A percentile compares a stretch with the other conserved stretches of the same genome.
Evolutionary conservation across 2,797 vertebrate genomes (phyloP).

Genomic region (Pteropus rufus): DNA sequence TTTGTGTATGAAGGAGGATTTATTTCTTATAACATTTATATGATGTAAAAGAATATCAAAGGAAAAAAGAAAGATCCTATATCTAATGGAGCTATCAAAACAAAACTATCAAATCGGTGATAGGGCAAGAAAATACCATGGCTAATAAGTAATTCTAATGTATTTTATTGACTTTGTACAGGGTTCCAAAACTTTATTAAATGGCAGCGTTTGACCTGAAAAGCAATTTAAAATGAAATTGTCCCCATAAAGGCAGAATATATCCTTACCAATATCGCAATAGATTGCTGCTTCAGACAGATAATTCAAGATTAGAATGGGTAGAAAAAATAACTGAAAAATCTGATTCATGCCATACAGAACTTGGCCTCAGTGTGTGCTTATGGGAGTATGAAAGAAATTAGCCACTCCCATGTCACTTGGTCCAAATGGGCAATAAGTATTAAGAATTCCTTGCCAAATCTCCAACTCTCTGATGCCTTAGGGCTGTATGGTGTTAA

Average conservation of each 20-base stretch:
- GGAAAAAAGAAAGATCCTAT: not conserved
- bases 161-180: conserved; percentile 55
- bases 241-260: conserved; percentile 53
- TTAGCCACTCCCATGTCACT: not conserved
- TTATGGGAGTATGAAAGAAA: not conserved
- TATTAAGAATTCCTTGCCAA: not conserved
- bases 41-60: not conserved
- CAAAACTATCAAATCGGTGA: not conserved
- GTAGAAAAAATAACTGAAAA: conserved; percentile 20
- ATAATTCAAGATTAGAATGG: conserved; percentile 2
- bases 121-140: conserved; percentile 20
- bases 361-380: not conserved
- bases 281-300: conserved; percentile 25
- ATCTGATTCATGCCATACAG: not conserved
- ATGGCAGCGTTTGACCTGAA: conserved; percentile 48
- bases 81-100: conserved; percentile 55
- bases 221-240: conserved; percentile 72
- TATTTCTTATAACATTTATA: not conserved
- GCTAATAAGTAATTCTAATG: conserved; percentile 66
- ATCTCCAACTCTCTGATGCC: not conserved
- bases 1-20: not conserved
- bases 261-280: not conserved
- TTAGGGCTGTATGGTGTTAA: not conserved
- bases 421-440: not conserved
- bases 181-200: conserved; percentile 51